These are phyloP conservation scores for Cosmia pyralina DNA, from an alignment of 2,888 invertebrate species.

Conservation along the genomic window DNA sequence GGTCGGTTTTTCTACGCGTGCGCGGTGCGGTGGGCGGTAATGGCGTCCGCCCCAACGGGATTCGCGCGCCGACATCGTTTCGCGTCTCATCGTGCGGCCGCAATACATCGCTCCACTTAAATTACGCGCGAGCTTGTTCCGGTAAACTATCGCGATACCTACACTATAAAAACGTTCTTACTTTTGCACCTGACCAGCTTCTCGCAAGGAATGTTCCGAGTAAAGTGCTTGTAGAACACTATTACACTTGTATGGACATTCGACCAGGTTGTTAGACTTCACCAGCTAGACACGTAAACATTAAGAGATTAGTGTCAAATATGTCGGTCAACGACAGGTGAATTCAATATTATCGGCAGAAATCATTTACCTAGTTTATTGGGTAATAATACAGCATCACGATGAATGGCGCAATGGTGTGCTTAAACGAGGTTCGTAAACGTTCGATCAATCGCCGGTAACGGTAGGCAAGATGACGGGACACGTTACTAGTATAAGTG, in stretches of 20 bases:
- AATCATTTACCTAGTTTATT: conserved; percentile 71
- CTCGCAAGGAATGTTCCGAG: conserved; percentile 50
- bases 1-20: conserved; percentile 87
- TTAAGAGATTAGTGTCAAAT: conserved; percentile 62
- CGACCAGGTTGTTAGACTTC: conserved; percentile 49
- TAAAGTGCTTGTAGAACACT: conserved; percentile 54
- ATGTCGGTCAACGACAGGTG: conserved; percentile 60
- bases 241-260: conserved; percentile 60
- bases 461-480: conserved; percentile 77
- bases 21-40: conserved; percentile 87
- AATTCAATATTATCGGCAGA: conserved; percentile 67
- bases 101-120: conserved; percentile 88
- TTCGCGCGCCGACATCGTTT: conserved; percentile 87
- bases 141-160: conserved; percentile 81
- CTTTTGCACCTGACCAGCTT: conserved; percentile 65
- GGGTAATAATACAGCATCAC: conserved; percentile 71
- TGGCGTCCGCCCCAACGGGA: conserved; percentile 88
- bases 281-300: conserved; percentile 51
- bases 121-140: conserved; percentile 87
- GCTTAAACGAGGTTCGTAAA: conserved; percentile 77
- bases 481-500: conserved; percentile 52
- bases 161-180: conserved; percentile 75
- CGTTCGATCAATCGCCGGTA: conserved; percentile 77
- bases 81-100: conserved; percentile 88
- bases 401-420: conserved; percentile 75